A percentile compares a stretch with the other conserved stretches of the same genome.
These are phyloP conservation scores for Pseudomugil tenellus DNA, from an alignment of 2,797 vertebrate species.

Conservation along the genomic window DNA sequence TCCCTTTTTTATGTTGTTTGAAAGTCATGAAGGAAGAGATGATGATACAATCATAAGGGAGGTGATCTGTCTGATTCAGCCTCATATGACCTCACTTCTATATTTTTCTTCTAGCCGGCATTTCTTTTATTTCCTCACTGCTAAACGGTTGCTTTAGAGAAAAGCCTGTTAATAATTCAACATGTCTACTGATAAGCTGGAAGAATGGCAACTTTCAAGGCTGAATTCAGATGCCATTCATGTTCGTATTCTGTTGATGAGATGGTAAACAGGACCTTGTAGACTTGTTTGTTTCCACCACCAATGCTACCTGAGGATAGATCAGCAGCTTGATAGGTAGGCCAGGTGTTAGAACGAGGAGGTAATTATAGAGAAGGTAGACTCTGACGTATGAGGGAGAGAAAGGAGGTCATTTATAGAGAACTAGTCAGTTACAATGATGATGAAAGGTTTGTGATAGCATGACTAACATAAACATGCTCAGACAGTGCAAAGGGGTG, in stretches of 20 bases:
- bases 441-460: conserved; percentile 29
- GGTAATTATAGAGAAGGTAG: conserved; percentile 24
- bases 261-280: not conserved
- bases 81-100: conserved; percentile 23
- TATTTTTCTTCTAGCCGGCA: not conserved
- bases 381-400: conserved; percentile 7
- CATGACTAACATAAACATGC: conserved; percentile 33
- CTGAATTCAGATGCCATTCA: not conserved
- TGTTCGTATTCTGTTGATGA: not conserved
- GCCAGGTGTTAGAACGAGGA: conserved; percentile 16
- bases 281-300: not conserved
- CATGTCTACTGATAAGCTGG: conserved; percentile 13
- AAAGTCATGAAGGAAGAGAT: conserved; percentile 26
- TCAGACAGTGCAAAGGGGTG: conserved; percentile 12
- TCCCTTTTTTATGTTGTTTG: conserved; percentile 6
- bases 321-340: not conserved
- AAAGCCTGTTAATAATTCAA: conserved; percentile 35
- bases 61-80: conserved; percentile 36
- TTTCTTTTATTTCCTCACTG: not conserved
- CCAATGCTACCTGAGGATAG: not conserved
- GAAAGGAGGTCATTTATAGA: conserved; percentile 32
- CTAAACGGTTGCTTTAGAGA: not conserved
- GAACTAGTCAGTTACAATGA: not conserved
- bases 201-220: conserved; percentile 15
- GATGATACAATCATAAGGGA: conserved; percentile 27